A percentile compares a stretch with the other conserved stretches of the same genome.
phyloP scores from a whole-genome alignment of 2,113 vertebrate genomes.

The Trichomycterus rosablanca region DNA sequence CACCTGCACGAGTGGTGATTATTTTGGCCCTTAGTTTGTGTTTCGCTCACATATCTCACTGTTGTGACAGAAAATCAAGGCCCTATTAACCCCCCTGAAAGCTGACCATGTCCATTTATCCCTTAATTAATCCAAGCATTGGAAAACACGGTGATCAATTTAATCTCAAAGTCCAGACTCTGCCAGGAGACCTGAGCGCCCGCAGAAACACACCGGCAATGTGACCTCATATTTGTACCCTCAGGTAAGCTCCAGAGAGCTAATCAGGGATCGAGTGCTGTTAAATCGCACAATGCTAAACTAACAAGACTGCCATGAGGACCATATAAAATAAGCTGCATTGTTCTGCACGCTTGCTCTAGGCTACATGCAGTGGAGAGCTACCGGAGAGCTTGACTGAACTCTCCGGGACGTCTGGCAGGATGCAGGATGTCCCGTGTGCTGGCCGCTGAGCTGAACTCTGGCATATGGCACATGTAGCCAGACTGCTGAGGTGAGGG shows the following conservation, averaged over 20 bases:
- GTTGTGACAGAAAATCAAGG: slow-evolving; percentile 63
- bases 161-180: slow-evolving; percentile 29
- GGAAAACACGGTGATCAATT: slow-evolving; percentile 56
- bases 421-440: slow-evolving; percentile 42
- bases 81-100: slow-evolving; percentile 59
- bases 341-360: slow-evolving; percentile 12
- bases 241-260: background rate
- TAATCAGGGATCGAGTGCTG: background rate
- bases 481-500: slow-evolving; percentile 52
- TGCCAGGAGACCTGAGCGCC: slow-evolving; percentile 7
- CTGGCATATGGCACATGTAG: slow-evolving; percentile 61
- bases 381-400: slow-evolving; percentile 39
- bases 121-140: slow-evolving; percentile 58
- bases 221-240: slow-evolving; percentile 17
- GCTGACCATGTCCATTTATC: slow-evolving; percentile 51
- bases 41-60: slow-evolving; percentile 50
- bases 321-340: slow-evolving; percentile 5
- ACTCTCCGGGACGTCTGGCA: slow-evolving; percentile 51
- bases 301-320: background rate
- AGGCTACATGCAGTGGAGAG: slow-evolving; percentile 30
- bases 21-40: slow-evolving; percentile 33
- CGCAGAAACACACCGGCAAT: slow-evolving; percentile 12
- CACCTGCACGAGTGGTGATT: slow-evolving; percentile 30
- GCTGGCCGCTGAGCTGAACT: slow-evolving; percentile 56
- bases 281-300: background rate